These are phyloP conservation scores for Galerucella nymphaeae DNA, from an alignment of 2,888 invertebrate species.

Conservation along the genomic window DNA sequence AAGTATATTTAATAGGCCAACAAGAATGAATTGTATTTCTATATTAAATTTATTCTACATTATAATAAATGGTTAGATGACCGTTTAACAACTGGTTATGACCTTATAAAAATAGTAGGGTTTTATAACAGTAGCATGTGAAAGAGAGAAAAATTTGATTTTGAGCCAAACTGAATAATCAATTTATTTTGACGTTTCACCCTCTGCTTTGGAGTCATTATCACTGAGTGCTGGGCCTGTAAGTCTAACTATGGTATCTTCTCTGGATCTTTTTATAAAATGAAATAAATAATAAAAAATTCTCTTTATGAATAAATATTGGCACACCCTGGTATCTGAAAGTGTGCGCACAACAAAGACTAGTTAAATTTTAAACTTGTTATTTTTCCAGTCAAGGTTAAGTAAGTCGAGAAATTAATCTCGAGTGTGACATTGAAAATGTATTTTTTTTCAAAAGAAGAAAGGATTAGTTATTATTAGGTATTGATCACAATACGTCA, in stretches of 20 bases:
- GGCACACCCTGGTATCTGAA: slow-evolving; percentile 27
- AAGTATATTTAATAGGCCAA: slow-evolving; percentile 15
- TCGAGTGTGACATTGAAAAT: slow-evolving; percentile 57
- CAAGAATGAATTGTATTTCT: neutral
- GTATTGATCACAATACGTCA: slow-evolving; percentile 51
- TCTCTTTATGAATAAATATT: slow-evolving; percentile 11
- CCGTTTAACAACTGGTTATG: neutral
- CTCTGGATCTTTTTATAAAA: too few relatives aligned
- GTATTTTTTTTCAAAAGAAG: slow-evolving; percentile 47
- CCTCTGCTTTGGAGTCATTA: too few relatives aligned
- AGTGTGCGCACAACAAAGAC: slow-evolving; percentile 37
- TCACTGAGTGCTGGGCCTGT: too few relatives aligned
- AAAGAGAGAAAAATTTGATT: too few relatives aligned
- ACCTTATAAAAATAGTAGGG: too few relatives aligned
- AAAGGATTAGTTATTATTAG: slow-evolving; percentile 48
- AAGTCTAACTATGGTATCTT: too few relatives aligned
- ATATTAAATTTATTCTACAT: neutral
- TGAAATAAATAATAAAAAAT: too few relatives aligned
- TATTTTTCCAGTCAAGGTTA: slow-evolving; percentile 51
- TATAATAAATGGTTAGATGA: neutral
- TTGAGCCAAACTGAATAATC: too few relatives aligned
- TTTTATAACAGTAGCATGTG: too few relatives aligned
- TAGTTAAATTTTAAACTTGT: slow-evolving; percentile 44
- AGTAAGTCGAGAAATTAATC: slow-evolving; percentile 55
- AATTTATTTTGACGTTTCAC: too few relatives aligned